These are phyloP conservation scores for Aphis craccivora DNA, from an alignment of 1,140 invertebrate species.

Conservation along the genomic window DNA sequence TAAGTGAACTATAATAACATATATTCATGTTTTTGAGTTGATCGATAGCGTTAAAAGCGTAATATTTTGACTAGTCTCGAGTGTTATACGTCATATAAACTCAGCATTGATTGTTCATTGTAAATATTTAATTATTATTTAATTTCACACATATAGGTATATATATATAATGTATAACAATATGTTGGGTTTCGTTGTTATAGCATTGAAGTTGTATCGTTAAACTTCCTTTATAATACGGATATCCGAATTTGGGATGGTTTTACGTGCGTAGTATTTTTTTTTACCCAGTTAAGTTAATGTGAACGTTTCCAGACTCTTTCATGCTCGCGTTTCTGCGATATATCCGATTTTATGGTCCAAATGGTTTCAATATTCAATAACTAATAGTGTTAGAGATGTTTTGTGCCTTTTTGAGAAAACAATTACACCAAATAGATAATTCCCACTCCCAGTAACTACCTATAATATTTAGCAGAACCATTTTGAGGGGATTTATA, in stretches of 20 bases:
- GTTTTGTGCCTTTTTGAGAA: not conserved
- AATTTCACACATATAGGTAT: not conserved
- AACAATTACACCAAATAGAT: not conserved
- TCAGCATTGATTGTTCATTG: not conserved
- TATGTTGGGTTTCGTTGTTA: not conserved
- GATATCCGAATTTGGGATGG: not conserved
- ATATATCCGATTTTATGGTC: conserved; percentile 24
- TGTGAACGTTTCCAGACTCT: not conserved
- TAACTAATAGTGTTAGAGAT: conserved; percentile 11
- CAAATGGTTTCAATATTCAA: not conserved
- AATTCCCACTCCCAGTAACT: not conserved
- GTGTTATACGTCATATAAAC: not conserved
- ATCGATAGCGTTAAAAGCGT: not conserved
- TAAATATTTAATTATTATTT: not conserved
- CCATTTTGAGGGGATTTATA: not conserved
- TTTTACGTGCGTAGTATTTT: not conserved
- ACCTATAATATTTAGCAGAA: not conserved
- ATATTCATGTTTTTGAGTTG: not conserved
- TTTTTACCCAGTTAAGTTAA: conserved; percentile 11
- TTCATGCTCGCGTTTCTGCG: not conserved
- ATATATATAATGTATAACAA: not conserved
- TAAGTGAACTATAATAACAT: too few species aligned
- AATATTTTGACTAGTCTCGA: not conserved
- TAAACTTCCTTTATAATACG: not conserved
- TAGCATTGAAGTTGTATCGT: not conserved